These are phyloP conservation scores for Probaryconus sp. DNA, from an alignment of 1,140 invertebrate genomes.

Conservation along the genomic window DNA sequence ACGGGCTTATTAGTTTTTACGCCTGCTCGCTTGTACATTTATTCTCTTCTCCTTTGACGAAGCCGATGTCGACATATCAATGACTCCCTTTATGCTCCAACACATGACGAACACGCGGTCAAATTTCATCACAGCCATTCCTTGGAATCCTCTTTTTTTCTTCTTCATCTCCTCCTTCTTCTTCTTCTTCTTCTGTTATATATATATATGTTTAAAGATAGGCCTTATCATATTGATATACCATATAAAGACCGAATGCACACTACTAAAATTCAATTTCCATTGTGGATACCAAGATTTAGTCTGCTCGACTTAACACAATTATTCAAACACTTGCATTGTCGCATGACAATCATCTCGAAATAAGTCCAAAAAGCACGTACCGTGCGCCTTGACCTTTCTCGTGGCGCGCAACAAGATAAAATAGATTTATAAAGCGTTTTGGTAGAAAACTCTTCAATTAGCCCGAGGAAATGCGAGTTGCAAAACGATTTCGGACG, in stretches of 20 bases:
- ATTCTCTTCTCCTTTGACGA: constrained; percentile 5
- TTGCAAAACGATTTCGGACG: constrained; percentile 46
- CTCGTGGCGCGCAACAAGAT: constrained; percentile 14
- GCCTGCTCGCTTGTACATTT: not conserved
- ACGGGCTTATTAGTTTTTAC: constrained; percentile 10
- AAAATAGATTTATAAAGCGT: constrained; percentile 27
- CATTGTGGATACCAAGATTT: too few relatives aligned
- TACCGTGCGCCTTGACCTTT: constrained; percentile 35
- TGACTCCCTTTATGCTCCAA: too few relatives aligned
- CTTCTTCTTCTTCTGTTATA: too few relatives aligned
- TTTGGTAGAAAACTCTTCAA: constrained; percentile 37
- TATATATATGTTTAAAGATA: too few relatives aligned
- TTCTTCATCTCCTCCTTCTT: too few relatives aligned
- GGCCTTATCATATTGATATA: too few relatives aligned
- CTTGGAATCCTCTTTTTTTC: too few relatives aligned
- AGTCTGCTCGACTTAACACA: too few relatives aligned
- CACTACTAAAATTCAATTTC: too few relatives aligned
- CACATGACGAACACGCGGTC: constrained; percentile 9
- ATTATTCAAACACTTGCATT: too few relatives aligned
- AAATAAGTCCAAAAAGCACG: constrained; percentile 8
- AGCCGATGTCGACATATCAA: not conserved
- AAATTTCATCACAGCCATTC: constrained; percentile 28
- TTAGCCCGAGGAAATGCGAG: constrained; percentile 41
- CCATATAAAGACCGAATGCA: too few relatives aligned
- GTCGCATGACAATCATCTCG: too few relatives aligned